A percentile compares a stretch with the other conserved stretches of the same genome.
Evolutionary conservation across 2,113 vertebrate genomes (phyloP).

Genomic region (Numida meleagris): DNA sequence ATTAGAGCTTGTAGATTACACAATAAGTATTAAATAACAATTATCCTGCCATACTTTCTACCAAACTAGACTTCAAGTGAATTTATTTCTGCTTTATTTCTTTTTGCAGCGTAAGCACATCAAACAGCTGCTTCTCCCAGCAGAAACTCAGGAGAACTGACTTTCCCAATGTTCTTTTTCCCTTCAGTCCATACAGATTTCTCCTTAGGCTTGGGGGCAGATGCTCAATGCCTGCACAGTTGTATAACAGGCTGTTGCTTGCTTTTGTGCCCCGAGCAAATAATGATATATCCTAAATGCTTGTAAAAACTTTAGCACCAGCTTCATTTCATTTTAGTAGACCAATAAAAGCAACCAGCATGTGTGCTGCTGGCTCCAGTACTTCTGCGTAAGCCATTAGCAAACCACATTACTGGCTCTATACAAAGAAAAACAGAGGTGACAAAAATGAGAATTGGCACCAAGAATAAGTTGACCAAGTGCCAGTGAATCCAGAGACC

Average conservation of each 20-base stretch:
- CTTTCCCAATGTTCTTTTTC: neutral
- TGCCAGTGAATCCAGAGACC: neutral
- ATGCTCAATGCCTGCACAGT: neutral
- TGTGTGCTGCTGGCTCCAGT: constrained; percentile 40
- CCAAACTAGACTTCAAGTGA: neutral
- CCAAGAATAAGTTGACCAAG: neutral
- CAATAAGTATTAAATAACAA: neutral
- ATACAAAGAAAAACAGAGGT: constrained; percentile 3
- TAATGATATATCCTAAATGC: constrained; percentile 29
- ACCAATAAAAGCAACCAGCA: constrained; percentile 44
- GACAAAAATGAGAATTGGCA: neutral
- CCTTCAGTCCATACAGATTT: neutral
- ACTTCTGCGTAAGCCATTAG: constrained; percentile 35
- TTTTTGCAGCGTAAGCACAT: neutral
- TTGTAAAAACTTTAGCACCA: constrained; percentile 57
- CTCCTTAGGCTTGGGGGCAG: neutral
- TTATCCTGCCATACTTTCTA: neutral
- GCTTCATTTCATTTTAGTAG: constrained; percentile 59
- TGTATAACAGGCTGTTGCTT: neutral
- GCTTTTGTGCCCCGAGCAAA: constrained; percentile 11
- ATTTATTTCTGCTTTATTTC: neutral
- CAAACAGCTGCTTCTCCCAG: neutral
- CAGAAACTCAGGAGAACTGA: neutral
- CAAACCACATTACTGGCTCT: constrained; percentile 31
- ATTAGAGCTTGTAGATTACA: neutral